Conservation (phyloP, 2,113 vertebrate genomes). For the Chionodraco myersi region DNA sequence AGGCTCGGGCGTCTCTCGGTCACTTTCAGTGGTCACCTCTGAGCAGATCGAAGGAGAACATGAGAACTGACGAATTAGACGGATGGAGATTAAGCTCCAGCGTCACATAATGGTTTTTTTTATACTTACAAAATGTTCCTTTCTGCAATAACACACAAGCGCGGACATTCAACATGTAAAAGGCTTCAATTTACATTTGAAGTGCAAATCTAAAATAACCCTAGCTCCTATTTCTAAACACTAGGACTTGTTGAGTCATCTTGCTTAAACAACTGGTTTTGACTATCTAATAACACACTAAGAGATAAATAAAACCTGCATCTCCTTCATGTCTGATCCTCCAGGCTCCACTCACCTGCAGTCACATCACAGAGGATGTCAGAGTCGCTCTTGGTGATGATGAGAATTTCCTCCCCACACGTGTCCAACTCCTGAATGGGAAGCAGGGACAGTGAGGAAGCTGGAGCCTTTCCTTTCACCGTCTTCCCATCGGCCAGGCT, state of each 20-base stretch:
- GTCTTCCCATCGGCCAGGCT: conserved; percentile 40
- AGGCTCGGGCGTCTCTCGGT: conserved; percentile 86
- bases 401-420: conserved; percentile 73
- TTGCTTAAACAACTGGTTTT: neutral
- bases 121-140: too few species aligned
- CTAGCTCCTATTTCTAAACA: neutral
- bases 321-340: neutral
- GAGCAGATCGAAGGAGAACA: conserved; percentile 5
- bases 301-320: neutral
- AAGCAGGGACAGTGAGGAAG: conserved; percentile 56
- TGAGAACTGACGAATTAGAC: neutral
- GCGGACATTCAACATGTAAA: neutral
- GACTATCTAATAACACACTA: neutral
- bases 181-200: neutral
- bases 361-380: conserved; percentile 64
- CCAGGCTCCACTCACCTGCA: conserved; percentile 54
- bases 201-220: neutral
- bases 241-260: neutral
- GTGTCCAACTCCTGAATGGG: conserved; percentile 76
- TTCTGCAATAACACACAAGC: neutral
- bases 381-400: conserved; percentile 54
- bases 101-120: neutral
- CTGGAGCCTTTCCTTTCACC: conserved; percentile 2
- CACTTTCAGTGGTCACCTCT: conserved; percentile 85
- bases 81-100: neutral